phyloP scores from a whole-genome alignment of 2,797 vertebrate species.

The Labeo calbasu region DNA sequence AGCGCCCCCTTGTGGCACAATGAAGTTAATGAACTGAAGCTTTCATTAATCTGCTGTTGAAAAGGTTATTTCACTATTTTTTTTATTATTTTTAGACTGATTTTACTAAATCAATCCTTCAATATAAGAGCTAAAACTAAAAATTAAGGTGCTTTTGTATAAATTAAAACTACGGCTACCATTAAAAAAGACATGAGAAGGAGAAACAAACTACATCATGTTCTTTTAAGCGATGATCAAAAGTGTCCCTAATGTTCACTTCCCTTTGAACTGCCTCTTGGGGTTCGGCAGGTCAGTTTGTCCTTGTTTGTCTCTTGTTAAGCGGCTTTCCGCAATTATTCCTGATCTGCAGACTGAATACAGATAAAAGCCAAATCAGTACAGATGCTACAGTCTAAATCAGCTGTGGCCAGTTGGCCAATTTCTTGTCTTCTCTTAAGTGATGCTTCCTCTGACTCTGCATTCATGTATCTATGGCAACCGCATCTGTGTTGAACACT shows the following conservation, averaged over 20 bases:
- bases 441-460: background rate
- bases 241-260: background rate
- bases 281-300: background rate
- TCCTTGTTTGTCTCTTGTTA: constrained; percentile 9
- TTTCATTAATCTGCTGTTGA: background rate
- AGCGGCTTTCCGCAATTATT: constrained; percentile 51
- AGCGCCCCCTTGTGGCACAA: constrained; percentile 41
- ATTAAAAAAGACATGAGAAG: background rate
- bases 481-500: background rate
- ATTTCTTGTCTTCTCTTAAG: background rate
- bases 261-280: constrained; percentile 2
- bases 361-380: constrained; percentile 62
- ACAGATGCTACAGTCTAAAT: constrained; percentile 1
- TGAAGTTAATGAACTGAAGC: constrained; percentile 14
- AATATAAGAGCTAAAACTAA: background rate
- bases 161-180: background rate
- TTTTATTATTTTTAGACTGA: background rate
- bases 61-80: background rate
- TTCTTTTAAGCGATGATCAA: background rate
- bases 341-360: constrained; percentile 61
- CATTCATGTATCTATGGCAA: constrained; percentile 34
- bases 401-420: background rate
- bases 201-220: background rate
- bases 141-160: background rate
- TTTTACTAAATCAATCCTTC: background rate